Evolutionary conservation across 1,140 invertebrate genomes (phyloP).

Genomic region (Pseudachorutes palmiensis): DNA sequence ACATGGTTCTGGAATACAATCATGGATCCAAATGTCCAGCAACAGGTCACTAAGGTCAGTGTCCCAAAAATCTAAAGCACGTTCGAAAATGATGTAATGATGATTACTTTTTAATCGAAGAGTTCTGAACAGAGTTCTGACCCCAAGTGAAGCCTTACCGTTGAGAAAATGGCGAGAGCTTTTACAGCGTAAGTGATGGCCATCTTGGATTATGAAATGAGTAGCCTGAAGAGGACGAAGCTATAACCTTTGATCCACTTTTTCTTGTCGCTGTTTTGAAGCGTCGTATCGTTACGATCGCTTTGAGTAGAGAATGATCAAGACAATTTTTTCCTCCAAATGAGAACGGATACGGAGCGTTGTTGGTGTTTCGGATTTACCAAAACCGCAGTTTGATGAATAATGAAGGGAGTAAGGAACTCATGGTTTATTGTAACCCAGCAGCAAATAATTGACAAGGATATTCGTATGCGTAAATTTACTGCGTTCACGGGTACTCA

Average conservation of each 20-base stretch:
- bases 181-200: neutral
- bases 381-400: too few species aligned
- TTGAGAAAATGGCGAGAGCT: constrained; percentile 10
- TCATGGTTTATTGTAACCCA: neutral
- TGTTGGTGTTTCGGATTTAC: too few species aligned
- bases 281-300: too few species aligned
- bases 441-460: neutral
- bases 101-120: neutral
- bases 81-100: neutral
- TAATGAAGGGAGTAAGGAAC: neutral
- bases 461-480: neutral
- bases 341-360: too few species aligned
- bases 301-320: too few species aligned
- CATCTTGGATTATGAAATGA: constrained; percentile 12
- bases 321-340: too few species aligned
- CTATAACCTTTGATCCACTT: neutral
- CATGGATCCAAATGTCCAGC: constrained; percentile 12
- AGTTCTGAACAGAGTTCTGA: too few species aligned
- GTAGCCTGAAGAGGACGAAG: neutral
- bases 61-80: neutral
- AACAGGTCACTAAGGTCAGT: neutral
- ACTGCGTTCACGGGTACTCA: neutral
- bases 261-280: too few species aligned
- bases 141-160: neutral
- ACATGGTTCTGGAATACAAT: neutral